Evolutionary conservation across 2,888 invertebrate genomes (phyloP).

Genomic region (Oscheius onirici): DNA sequence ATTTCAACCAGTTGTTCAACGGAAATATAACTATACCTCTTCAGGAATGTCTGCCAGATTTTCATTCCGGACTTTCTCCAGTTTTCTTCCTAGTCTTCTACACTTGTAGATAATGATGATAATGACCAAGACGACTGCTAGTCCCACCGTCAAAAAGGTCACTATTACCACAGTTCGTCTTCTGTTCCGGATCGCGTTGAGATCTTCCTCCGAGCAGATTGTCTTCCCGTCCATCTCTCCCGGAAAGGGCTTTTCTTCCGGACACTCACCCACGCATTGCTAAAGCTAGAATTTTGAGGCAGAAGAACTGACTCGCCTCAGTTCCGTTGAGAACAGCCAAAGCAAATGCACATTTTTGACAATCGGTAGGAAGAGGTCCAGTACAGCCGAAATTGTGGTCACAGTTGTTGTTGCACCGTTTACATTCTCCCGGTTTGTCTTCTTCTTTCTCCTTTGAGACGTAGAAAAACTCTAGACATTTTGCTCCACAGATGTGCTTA

Average conservation of each 20-base stretch:
- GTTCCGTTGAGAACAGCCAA: conserved; percentile 34
- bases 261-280: conserved; percentile 55
- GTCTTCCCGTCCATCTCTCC: conserved; percentile 29
- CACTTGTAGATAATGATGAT: conserved; percentile 39
- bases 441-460: neutral
- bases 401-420: conserved; percentile 46
- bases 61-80: conserved; percentile 41
- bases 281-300: conserved; percentile 22
- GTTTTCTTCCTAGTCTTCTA: conserved; percentile 37
- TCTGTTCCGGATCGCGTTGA: conserved; percentile 35
- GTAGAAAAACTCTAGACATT: neutral
- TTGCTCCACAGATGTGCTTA: neutral
- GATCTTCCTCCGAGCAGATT: conserved; percentile 47
- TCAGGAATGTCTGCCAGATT: conserved; percentile 50
- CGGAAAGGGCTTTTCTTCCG: conserved; percentile 41
- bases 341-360: conserved; percentile 46
- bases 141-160: conserved; percentile 38
- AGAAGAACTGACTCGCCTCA: conserved; percentile 9
- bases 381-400: conserved; percentile 54
- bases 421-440: neutral
- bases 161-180: conserved; percentile 31
- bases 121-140: conserved; percentile 39
- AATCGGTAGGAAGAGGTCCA: conserved; percentile 40
- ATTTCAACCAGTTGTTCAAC: too few relatives aligned
- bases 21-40: too few relatives aligned